phyloP scores from a whole-genome alignment of 2,888 invertebrate species.

The Drosophila fulvimacula region DNA sequence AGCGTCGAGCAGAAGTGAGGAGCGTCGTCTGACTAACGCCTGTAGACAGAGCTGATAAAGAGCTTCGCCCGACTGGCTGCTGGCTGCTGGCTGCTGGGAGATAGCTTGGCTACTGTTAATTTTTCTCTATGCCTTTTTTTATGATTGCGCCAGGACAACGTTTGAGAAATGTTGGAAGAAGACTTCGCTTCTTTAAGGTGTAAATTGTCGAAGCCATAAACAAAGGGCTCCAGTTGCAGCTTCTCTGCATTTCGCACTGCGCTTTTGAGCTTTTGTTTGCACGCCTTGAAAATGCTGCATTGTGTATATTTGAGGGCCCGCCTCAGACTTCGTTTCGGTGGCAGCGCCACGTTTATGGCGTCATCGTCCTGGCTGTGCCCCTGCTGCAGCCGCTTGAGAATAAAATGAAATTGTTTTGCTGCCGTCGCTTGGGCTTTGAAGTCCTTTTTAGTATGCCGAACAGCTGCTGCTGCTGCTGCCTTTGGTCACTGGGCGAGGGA shows the following conservation, averaged over 20 bases:
- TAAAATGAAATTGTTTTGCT: constrained; percentile 77
- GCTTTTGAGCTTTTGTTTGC: constrained; percentile 70
- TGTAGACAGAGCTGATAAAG: constrained; percentile 69
- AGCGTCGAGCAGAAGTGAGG: not conserved
- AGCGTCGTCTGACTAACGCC: constrained; percentile 55
- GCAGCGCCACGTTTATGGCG: constrained; percentile 39
- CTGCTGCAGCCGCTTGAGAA: constrained; percentile 45
- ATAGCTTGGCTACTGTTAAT: constrained; percentile 61
- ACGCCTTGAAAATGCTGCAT: constrained; percentile 69
- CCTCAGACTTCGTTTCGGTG: constrained; percentile 22
- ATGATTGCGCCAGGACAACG: constrained; percentile 27
- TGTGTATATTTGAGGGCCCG: constrained; percentile 52
- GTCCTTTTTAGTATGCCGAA: constrained; percentile 74
- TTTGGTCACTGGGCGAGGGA: constrained; percentile 9
- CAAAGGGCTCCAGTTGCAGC: constrained; percentile 58
- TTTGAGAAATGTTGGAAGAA: constrained; percentile 20
- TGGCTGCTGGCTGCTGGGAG: constrained; percentile 23
- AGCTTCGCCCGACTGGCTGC: constrained; percentile 21
- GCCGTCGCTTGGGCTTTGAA: constrained; percentile 57
- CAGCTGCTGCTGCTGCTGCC: constrained; percentile 52
- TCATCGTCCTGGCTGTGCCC: constrained; percentile 17
- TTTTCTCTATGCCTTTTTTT: constrained; percentile 20
- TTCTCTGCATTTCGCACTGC: constrained; percentile 29
- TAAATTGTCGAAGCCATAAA: constrained; percentile 82
- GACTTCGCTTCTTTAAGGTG: constrained; percentile 77